Conservation (phyloP, 2,113 vertebrate species). For the Chelonoidis abingdonii region DNA sequence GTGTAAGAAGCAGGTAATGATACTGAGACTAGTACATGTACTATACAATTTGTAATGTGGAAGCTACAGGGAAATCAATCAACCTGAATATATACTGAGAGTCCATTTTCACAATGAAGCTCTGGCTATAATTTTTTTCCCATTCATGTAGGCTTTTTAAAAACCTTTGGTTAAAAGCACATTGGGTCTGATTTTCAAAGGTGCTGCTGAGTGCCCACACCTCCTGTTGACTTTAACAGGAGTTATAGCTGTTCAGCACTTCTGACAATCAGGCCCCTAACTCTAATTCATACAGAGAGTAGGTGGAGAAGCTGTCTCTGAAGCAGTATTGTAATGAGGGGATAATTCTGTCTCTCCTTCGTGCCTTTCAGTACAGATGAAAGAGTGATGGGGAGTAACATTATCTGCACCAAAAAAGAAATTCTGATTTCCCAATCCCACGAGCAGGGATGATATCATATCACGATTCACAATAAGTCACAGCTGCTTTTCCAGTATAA, state of each 20-base stretch:
- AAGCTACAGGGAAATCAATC: slow-evolving; percentile 35
- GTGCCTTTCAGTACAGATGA: slow-evolving; percentile 48
- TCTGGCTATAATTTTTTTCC: neutral
- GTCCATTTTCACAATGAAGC: slow-evolving; percentile 46
- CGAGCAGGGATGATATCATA: slow-evolving; percentile 43
- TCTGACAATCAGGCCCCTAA: slow-evolving; percentile 13
- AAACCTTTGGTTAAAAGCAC: slow-evolving; percentile 45
- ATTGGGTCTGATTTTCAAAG: slow-evolving; percentile 20
- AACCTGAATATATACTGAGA: slow-evolving; percentile 8
- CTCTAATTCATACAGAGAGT: slow-evolving; percentile 52
- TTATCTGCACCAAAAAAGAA: slow-evolving; percentile 11
- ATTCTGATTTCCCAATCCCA: slow-evolving; percentile 54
- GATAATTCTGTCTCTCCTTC: slow-evolving; percentile 61
- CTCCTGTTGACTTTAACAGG: slow-evolving; percentile 32
- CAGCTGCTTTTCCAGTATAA: slow-evolving; percentile 61
- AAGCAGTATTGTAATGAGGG: slow-evolving; percentile 61
- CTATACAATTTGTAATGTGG: neutral
- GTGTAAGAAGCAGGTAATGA: slow-evolving; percentile 38
- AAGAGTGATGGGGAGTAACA: slow-evolving; percentile 38
- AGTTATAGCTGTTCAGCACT: slow-evolving; percentile 29
- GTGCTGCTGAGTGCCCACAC: neutral
- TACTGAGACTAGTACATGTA: slow-evolving; percentile 4
- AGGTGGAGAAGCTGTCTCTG: slow-evolving; percentile 44
- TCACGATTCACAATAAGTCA: slow-evolving; percentile 30
- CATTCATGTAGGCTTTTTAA: neutral